phyloP scores from a whole-genome alignment of 2,888 invertebrate species.

The Atherix ibis region DNA sequence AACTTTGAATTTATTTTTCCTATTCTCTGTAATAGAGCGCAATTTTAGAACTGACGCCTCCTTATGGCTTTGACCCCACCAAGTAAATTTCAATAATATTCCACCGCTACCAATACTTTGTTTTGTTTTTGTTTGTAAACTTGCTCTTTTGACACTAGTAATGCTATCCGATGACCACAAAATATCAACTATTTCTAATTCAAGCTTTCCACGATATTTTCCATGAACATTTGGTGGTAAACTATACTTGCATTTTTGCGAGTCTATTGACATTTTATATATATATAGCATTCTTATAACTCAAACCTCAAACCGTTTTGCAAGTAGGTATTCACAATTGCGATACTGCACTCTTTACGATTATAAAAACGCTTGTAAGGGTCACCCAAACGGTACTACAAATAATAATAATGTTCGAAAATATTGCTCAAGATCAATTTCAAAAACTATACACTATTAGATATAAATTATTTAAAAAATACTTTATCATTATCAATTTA shows the following conservation, averaged over 20 bases:
- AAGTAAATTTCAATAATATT: constrained; percentile 16
- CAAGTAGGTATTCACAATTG: too few relatives aligned
- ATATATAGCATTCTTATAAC: too few relatives aligned
- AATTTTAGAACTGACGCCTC: constrained; percentile 13
- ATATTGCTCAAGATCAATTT: too few relatives aligned
- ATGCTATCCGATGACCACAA: not conserved
- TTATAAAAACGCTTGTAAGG: too few relatives aligned
- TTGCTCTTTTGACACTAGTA: not conserved
- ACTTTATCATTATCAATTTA: too few relatives aligned
- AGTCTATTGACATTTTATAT: constrained; percentile 4
- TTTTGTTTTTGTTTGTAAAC: too few relatives aligned
- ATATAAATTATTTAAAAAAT: too few relatives aligned
- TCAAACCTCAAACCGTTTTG: too few relatives aligned
- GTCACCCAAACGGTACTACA: too few relatives aligned
- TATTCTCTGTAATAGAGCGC: constrained; percentile 14
- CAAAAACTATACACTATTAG: too few relatives aligned
- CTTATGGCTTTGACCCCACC: constrained; percentile 19
- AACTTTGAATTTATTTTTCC: constrained; percentile 3
- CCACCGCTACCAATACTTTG: constrained; percentile 11
- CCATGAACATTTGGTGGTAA: constrained; percentile 13
- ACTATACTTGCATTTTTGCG: not conserved
- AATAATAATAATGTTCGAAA: too few relatives aligned
- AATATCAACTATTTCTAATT: constrained; percentile 15
- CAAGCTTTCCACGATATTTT: constrained; percentile 14
- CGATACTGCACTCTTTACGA: too few relatives aligned